phyloP scores from a whole-genome alignment of 2,888 invertebrate species.

The Netelia virgata region DNA sequence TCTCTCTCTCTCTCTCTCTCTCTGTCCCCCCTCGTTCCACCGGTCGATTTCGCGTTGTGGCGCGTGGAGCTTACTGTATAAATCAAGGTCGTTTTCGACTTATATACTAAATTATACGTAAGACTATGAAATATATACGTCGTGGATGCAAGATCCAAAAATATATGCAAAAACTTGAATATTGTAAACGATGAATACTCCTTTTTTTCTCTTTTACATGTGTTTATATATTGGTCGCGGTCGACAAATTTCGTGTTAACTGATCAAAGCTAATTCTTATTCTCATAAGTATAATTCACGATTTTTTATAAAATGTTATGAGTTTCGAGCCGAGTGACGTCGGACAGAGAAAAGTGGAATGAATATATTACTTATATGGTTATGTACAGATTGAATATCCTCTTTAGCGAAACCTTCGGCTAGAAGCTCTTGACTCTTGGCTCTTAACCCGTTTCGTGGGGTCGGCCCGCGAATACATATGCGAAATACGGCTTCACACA shows the following conservation, averaged over 20 bases:
- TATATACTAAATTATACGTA: slow-evolving; percentile 55
- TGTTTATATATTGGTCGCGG: too few species aligned
- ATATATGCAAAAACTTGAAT: slow-evolving; percentile 24
- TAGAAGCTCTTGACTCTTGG: slow-evolving; percentile 74
- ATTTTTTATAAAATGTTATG: background rate
- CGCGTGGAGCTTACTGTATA: slow-evolving; percentile 48
- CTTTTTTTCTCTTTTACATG: too few species aligned
- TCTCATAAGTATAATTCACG: background rate
- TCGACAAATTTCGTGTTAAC: background rate
- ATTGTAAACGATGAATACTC: background rate
- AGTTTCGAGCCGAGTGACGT: slow-evolving; percentile 37
- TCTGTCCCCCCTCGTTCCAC: background rate
- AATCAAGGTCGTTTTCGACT: slow-evolving; percentile 62
- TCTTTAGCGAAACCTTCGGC: slow-evolving; percentile 76
- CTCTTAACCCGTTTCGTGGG: slow-evolving; percentile 80
- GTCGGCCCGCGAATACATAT: slow-evolving; percentile 30
- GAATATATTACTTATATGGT: slow-evolving; percentile 2
- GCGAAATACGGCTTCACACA: slow-evolving; percentile 65
- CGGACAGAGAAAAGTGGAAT: slow-evolving; percentile 28
- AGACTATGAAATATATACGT: slow-evolving; percentile 25
- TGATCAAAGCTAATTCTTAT: background rate
- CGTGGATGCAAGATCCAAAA: background rate
- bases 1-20: slow-evolving; percentile 51
- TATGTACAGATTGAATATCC: slow-evolving; percentile 69
- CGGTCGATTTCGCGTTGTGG: slow-evolving; percentile 64